Base-by-base conservation (phyloP, 2,888 invertebrate genomes). In the Sicus ferrugineus region DNA sequence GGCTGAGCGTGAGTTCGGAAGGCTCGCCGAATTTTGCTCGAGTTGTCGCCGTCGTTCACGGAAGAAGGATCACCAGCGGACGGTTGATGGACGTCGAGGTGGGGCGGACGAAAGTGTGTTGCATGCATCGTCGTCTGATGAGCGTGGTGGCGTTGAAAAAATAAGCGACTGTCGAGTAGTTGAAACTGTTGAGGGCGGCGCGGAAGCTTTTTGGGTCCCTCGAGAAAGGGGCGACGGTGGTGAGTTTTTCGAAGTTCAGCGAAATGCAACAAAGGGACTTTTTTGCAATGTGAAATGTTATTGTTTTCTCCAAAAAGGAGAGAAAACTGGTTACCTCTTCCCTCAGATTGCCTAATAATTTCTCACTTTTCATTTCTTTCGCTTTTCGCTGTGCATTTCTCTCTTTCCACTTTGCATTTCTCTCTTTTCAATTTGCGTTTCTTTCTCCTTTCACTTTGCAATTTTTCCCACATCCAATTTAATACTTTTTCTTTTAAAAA, bases 171-270 rank as follows among this genome's bases (percentile, higher is more conserved):
- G 5, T 42, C 42, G 9, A 9, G 9, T 3, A 42, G 9, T 42
- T n/a, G 11, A 21, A 6, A 11, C 3, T 23, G 31, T 14, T n/a
- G 11, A 21, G n/a, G 58, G 26, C 7, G 64, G 63, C 26, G 52
- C 21, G 7, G 65, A 52, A 23, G 31, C 34, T 7, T 64, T 50
- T 21, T 64, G 50, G 50, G 21, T 52, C 4, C 50, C 11, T 16
- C 11, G 7, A n/a, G 21, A 28, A 14, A 26, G 30, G 28, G 50
- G 64, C 52, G 58, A 30, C 63, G 56, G 69, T 42, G 71, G 71
- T 69, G 67, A 69, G 69, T 67, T 38, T 54, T n/a, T 42, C 3
- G 38, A 38, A n/a, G n/a, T n/a, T n/a, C n/a, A n/a, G n/a, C n/a
- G n/a, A n/a, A n/a, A n/a, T n/a, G n/a, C n/a, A n/a, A n/a, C n/a